These are phyloP conservation scores for Anolis apletophallus DNA, from an alignment of 2,797 vertebrate genomes.

Conservation along the genomic window DNA sequence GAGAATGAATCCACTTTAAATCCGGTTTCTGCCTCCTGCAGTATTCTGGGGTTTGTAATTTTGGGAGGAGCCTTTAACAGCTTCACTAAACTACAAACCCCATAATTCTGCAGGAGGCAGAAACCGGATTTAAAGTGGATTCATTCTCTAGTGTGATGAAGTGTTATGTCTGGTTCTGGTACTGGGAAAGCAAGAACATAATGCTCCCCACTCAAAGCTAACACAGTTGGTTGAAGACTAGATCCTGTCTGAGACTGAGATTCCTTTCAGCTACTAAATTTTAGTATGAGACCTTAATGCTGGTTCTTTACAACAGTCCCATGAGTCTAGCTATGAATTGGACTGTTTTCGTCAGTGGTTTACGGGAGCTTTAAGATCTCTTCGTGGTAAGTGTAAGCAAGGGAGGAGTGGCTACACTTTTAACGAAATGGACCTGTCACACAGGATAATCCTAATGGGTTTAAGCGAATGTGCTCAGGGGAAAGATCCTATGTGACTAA, in stretches of 20 bases:
- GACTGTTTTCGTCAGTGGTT: neutral
- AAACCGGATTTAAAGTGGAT: too few relatives aligned
- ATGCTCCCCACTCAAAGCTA: neutral
- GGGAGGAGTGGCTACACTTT: conserved; percentile 13
- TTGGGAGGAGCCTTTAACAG: too few relatives aligned
- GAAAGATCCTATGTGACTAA: conserved; percentile 28
- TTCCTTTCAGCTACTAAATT: neutral
- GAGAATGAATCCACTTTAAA: too few relatives aligned
- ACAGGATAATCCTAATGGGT: conserved; percentile 41
- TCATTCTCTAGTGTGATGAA: too few relatives aligned
- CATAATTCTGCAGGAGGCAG: too few relatives aligned
- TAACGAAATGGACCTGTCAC: conserved; percentile 29
- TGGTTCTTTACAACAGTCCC: neutral
- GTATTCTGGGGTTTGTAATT: too few relatives aligned
- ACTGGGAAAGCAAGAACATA: neutral
- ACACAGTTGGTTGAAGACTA: neutral
- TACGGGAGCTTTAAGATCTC: neutral
- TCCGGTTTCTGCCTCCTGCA: too few relatives aligned
- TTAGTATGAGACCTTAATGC: neutral
- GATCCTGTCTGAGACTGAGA: neutral
- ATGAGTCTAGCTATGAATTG: neutral
- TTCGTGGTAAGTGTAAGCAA: conserved; percentile 14
- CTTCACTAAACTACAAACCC: too few relatives aligned
- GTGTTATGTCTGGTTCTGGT: neutral
- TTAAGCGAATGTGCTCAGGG: conserved; percentile 37